Base-by-base conservation (phyloP, 2,113 vertebrate genomes). In the Pterocles burchelli region DNA sequence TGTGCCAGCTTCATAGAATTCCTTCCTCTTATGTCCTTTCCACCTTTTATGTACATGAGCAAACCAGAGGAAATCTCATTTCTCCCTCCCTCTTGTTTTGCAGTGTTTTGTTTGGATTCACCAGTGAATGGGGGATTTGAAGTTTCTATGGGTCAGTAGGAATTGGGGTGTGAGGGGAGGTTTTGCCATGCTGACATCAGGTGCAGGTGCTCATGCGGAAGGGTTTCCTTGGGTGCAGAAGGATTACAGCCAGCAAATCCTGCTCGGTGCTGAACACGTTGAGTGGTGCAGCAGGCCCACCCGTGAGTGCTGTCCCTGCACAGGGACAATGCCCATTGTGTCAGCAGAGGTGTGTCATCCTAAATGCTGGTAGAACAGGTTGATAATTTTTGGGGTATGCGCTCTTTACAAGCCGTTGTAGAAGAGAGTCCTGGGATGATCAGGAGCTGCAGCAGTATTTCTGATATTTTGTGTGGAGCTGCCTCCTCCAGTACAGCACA, bases 101-200 rank as follows among this genome's bases (percentile, higher is more conserved):
- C 38, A 38, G 31, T 13, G n/a, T 31, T 63, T 36, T 45, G 3
- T 63, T 63, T 58, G 59, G 33, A 13, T 34, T 24, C 51, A 55
- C 28, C 46, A 34, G 55, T 13, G 67, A n/a, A 15, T 4, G 51
- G 51, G 24, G 49, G 51, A 16, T 62, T 33, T 46, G 63, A 7
- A 13, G 8, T 71, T 41, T 25, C 55, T 25, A 2, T 15, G 57
- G 29, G 46, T 75, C 1, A 0, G 33, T 24, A 43, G 59, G 51
- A 29, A 25, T 58, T 24, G n/a, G 91, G 61, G 1, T 48, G 7
- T 4, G 48, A 48, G 55, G 73, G 68, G 72, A 73, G 55, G 7
- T 33, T 65, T 18, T 63, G 62, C 78, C 28, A 0, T 13, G 34
- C 68, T 63, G 65, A 0, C 12, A 0, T 0, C 45, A 45, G 63